A percentile compares a stretch with the other conserved stretches of the same genome.
Evolutionary conservation across 2,113 vertebrate genomes (phyloP).

Genomic region (Myanophis thanlyinensis): DNA sequence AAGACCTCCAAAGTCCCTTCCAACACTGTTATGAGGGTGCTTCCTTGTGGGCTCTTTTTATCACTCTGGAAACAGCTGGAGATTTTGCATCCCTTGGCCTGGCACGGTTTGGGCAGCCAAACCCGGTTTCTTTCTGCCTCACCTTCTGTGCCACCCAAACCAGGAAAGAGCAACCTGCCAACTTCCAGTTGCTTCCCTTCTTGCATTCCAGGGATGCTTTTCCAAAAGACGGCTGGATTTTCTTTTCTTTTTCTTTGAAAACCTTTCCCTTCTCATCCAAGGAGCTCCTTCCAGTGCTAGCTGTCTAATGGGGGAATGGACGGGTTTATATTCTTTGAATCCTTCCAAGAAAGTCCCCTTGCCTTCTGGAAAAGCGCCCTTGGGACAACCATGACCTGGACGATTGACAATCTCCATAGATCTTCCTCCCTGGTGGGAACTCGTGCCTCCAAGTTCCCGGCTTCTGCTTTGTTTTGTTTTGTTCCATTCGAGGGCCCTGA

Average conservation of each 20-base stretch:
- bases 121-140: not conserved
- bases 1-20: not conserved
- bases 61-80: not conserved
- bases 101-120: not conserved
- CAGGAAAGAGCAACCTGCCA: no score
- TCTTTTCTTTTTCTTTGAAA: no score
- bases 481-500: not conserved
- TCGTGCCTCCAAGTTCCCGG: not conserved
- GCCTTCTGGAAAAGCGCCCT: no score
- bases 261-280: not conserved
- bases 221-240: not conserved
- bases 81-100: not conserved
- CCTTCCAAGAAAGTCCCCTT: no score
- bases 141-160: not conserved
- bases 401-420: not conserved
- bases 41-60: not conserved
- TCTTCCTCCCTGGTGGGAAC: not conserved
- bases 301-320: not conserved
- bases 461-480: not conserved
- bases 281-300: not conserved
- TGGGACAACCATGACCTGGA: not conserved
- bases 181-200: not conserved
- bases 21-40: not conserved
- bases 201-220: not conserved
- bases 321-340: not conserved